phyloP scores from a whole-genome alignment of 2,888 invertebrate species.

The Tenthredo amoena region DNA sequence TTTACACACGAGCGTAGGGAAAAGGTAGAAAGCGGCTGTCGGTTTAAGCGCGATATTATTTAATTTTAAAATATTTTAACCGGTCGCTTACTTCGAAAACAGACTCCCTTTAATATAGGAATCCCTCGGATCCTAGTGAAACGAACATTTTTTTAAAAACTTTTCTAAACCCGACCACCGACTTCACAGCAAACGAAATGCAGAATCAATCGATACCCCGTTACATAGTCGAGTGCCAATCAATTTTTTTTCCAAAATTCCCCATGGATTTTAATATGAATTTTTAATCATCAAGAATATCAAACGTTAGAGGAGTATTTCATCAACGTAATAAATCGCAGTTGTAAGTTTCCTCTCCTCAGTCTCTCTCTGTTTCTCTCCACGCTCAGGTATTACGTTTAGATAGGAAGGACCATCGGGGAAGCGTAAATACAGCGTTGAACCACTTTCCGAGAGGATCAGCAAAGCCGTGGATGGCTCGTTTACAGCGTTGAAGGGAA shows the following conservation, averaged over 20 bases:
- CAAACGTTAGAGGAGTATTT: neutral
- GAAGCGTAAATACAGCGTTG: conserved; percentile 37
- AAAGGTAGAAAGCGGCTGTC: conserved; percentile 35
- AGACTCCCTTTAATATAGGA: neutral
- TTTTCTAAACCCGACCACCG: neutral
- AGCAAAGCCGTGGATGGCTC: conserved; percentile 28
- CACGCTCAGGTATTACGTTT: conserved; percentile 8
- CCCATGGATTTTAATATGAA: neutral
- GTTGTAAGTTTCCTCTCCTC: neutral
- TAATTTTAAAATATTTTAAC: conserved; percentile 22
- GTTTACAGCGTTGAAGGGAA: conserved; percentile 38
- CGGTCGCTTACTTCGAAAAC: neutral
- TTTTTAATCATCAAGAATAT: neutral
- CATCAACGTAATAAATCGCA: neutral
- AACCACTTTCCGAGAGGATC: conserved; percentile 45
- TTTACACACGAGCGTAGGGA: conserved; percentile 63
- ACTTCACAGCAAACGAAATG: neutral
- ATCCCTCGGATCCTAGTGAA: neutral
- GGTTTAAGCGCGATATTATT: conserved; percentile 37
- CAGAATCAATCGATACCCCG: neutral
- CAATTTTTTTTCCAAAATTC: neutral
- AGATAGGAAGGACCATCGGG: conserved; percentile 28
- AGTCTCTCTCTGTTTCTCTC: neutral
- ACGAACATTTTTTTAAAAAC: neutral
- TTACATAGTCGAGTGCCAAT: neutral